Percentiles rank a stretch among this genome's conserved stretches.
Conservation (phyloP, 2,797 vertebrate species). For the Brachymystax lenok region DNA sequence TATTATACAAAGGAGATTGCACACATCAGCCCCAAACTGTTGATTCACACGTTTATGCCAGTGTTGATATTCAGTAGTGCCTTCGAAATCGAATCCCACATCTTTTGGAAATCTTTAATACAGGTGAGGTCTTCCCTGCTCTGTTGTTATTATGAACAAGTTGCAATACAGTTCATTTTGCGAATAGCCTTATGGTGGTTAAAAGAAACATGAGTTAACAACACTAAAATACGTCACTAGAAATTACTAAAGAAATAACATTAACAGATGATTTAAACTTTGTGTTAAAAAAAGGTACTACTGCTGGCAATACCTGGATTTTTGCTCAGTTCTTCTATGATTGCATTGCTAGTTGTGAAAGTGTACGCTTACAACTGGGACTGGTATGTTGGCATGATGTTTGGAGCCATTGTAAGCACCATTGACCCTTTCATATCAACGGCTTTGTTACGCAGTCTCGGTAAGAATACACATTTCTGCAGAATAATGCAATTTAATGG, state of each 20-base stretch:
- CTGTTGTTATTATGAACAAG: background rate
- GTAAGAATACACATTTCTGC: constrained; percentile 11
- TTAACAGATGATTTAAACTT: background rate
- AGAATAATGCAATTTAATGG: background rate
- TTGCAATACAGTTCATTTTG: no score
- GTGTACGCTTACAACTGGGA: constrained; percentile 25
- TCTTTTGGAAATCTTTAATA: constrained; percentile 37
- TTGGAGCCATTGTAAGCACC: constrained; percentile 28
- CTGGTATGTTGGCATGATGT: constrained; percentile 23
- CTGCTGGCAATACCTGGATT: constrained; percentile 23
- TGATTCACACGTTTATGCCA: constrained; percentile 43
- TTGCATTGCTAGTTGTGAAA: constrained; percentile 15
- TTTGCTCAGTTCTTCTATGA: constrained; percentile 11
- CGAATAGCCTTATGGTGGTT: background rate
- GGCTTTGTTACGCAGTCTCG: constrained; percentile 14
- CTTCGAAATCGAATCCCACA: constrained; percentile 42
- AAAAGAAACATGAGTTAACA: background rate
- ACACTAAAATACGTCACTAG: background rate
- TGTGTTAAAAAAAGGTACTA: constrained; percentile 15
- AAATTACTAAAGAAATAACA: background rate
- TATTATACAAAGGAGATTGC: constrained; percentile 26
- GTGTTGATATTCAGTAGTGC: constrained; percentile 42
- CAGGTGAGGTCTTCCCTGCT: constrained; percentile 23
- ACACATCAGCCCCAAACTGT: constrained; percentile 30
- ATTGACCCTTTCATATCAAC: constrained; percentile 22